phyloP scores from a whole-genome alignment of 2,113 vertebrate genomes.

The Brachyistius frenatus region DNA sequence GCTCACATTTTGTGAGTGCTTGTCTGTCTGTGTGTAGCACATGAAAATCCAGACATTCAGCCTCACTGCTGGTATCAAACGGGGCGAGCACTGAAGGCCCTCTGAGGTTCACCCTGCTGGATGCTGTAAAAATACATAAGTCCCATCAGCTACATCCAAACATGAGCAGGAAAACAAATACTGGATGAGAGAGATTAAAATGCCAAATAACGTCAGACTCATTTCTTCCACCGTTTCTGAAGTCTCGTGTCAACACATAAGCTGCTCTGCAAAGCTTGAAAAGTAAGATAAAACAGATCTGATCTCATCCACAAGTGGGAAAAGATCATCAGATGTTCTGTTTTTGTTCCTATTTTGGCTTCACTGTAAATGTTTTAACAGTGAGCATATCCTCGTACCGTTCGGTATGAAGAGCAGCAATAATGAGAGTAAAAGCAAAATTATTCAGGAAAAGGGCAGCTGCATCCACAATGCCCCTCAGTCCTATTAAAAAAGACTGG shows the following conservation, averaged over 20 bases:
- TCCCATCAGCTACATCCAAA: conserved; percentile 34
- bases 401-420: neutral
- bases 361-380: neutral
- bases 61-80: conserved; percentile 21
- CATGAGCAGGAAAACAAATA: neutral
- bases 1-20: no score
- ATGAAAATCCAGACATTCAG: conserved; percentile 16
- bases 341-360: neutral
- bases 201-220: neutral
- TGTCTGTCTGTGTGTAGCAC: neutral
- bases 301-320: conserved; percentile 6
- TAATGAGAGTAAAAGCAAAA: conserved; percentile 19
- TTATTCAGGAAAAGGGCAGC: conserved; percentile 33
- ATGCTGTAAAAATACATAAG: conserved; percentile 29
- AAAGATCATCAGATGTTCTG: neutral
- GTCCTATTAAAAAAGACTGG: conserved; percentile 35
- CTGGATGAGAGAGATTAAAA: conserved; percentile 28
- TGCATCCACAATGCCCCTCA: conserved; percentile 5
- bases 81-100: conserved; percentile 1
- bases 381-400: neutral
- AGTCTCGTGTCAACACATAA: conserved; percentile 7
- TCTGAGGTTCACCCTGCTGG: conserved; percentile 34
- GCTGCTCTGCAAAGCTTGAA: conserved; percentile 8
- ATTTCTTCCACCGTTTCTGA: neutral
- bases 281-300: conserved; percentile 1